Evolutionary conservation across 2,797 vertebrate genomes (phyloP), one percentile per base, ranked within the genome.

Genomic region (Pitangus sulphuratus): DNA sequence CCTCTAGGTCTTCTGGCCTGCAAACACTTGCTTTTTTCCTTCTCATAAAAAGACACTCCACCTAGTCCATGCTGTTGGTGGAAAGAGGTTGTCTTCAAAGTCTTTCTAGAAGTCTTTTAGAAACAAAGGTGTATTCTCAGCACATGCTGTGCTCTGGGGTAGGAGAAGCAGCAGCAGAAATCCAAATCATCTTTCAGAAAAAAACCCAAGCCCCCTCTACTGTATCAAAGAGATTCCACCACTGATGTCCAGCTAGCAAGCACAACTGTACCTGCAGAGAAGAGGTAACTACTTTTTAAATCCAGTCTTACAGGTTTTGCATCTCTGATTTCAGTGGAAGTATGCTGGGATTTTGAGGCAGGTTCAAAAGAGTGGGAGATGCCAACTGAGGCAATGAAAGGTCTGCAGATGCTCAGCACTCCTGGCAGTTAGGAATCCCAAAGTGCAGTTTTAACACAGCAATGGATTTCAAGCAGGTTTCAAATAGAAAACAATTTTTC

Each of bases 191-290:
- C 17, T 66, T 85, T 44, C 4, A 57, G 56, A 12, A 3, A 3
- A 54, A 8, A 17, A 0, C 0, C 11, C 22, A 71, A 42, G 2
- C 6, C 6, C n/a, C 79, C 4, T 18, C 10, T 30, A 13, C 37
- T 47, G 12, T 47, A 54, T 33, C 57, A 48, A 47, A 80, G 54
- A 30, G 12, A 31, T 58, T 21, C 42, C 26, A 56, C 39, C 62
- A 47, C 47, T 47, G 44, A 24, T 5, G 47, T 40, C 11, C 40
- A 61, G 14, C 20, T 48, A 71, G 21, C 8, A 91, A 79, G 37
- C 4, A 48, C 14, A 20, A 13, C 6, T 1, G 2, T 50, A 61
- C 25, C 50, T 68, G 22, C 12, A 10, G 18, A 47, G 45, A 15
- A 84, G 70, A 68, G 12, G 2, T 50, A 81, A 15, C 4, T 28